Base-by-base conservation (phyloP, 2,888 invertebrate species). In the Caenorhabditis auriculariae region DNA sequence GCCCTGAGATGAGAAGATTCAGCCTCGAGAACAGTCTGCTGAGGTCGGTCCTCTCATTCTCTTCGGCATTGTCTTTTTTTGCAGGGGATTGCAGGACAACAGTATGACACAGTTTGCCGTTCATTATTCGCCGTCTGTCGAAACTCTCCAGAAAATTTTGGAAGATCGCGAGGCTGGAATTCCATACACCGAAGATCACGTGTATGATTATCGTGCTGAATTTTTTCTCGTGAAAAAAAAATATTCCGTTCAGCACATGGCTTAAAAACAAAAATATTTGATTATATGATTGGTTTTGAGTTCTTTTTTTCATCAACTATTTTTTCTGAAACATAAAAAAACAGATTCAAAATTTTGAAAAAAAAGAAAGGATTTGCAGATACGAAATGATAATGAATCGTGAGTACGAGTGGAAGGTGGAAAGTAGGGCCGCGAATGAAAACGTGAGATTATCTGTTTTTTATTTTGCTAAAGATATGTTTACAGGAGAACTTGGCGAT, bases 21-120 rank as follows among this genome's bases (percentile, higher is more conserved):
- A 53, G 67, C 2, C 50, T 64, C 23, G 67, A 66, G 37, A 55
- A 52, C 17, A 55, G 61, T 58, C 44, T 58, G 17, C 60, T 72
- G 21, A 54, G 57, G 58, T 59, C 29, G 15, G n/a, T n/a, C n/a
- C n/a, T n/a, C n/a, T n/a, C n/a, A n/a, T n/a, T n/a, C 17, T 15
- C 41, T 17, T 41, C 41, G 12, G 41, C 7, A 39, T 74, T 12
- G 7, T 44, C 12, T 12, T 26, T 47, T 9, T 27, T 84, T 84
- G 19, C 83, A 91, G 92, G 83, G 98, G 96, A 89, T 95, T 98
- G 82, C 93, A 94, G 90, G n/a, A n/a, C n/a, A n/a, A n/a, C n/a
- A n/a, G n/a, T n/a, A n/a, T n/a, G n/a, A n/a, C n/a, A n/a, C n/a
- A 96, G 83, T 98, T 96, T 84, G 96, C 98, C 0, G 96, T 95